Conservation (phyloP, 2,113 vertebrate genomes). For the Lathamus discolor region DNA sequence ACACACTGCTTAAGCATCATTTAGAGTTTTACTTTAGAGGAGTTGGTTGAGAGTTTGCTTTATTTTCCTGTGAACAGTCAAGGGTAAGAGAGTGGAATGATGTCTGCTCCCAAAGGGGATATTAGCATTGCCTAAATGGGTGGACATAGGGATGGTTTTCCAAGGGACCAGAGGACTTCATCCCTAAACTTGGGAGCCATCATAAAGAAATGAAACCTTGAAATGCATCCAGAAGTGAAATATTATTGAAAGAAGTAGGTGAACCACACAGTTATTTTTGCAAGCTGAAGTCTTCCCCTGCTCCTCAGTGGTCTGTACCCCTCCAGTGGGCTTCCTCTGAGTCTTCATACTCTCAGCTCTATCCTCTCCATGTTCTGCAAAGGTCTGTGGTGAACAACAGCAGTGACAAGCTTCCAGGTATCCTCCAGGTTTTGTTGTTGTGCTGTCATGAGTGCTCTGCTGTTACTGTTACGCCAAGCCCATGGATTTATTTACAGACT, state of each 20-base stretch:
- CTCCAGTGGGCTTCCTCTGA: fast-evolving
- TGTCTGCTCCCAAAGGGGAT: neutral
- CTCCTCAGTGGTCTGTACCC: neutral
- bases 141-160: neutral
- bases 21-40: neutral
- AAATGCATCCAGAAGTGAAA: neutral
- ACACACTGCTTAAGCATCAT: neutral
- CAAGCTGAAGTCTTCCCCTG: neutral
- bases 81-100: neutral
- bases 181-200: neutral
- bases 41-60: neutral
- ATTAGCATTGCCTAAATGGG: neutral
- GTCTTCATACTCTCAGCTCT: neutral
- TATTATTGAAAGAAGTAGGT: neutral
- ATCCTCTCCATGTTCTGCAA: neutral
- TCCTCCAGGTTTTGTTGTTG: neutral
- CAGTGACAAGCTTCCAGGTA: conserved; percentile 37
- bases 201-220: neutral
- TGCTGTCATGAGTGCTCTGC: neutral
- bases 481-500: conserved; percentile 3
- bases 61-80: neutral
- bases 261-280: neutral
- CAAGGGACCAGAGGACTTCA: neutral
- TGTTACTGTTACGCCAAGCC: conserved; percentile 11
- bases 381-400: conserved; percentile 32